Base-by-base conservation (phyloP, 2,113 vertebrate species). In the Boleophthalmus pectinirostris region DNA sequence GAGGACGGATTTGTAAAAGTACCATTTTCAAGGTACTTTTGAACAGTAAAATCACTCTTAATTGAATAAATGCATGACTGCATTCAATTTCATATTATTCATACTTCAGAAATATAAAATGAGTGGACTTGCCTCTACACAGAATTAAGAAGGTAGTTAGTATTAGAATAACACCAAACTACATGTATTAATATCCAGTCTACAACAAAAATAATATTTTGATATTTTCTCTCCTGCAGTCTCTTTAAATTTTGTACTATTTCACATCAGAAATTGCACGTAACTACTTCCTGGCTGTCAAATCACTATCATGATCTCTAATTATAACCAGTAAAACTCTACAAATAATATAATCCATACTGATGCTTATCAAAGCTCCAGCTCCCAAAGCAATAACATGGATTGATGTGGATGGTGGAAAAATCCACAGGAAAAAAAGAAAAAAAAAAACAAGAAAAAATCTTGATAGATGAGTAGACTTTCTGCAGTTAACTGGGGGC, bases 311-410 rank as follows among this genome's bases (percentile, higher is more conserved):
- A 67, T 78, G 75, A 74, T 76, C 18, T 73, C 49, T 67, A 54
- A 46, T 57, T 72, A 63, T 67, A 74, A 81, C 23, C 38, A 49
- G 24, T 68, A 77, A 67, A 83, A 67, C 71, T 70, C 14, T 49
- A 56, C 69, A 66, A 69, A 78, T 56, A 73, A 78, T 75, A 66
- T 75, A 57, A 85, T 82, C 83, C 66, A 75, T 77, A 87, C 87
- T 74, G 86, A 61, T 73, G 64, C 73, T 64, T 78, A 73, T 78
- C 23, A 2, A 43, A 70, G 69, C 66, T 76, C 72, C 53, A 75
- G 69, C 77, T 86, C 81, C 84, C 79, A 84, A 71, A 83, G 82
- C 81, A 88, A 82, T 86, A 88, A 81, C 66, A 11, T 67, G 70
- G 70, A 78, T 72, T 80, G 73, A 80, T 71, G 60, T 61, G 49